Conservation (phyloP, 1,140 invertebrate species). For the Diachasmimorpha longicaudata region DNA sequence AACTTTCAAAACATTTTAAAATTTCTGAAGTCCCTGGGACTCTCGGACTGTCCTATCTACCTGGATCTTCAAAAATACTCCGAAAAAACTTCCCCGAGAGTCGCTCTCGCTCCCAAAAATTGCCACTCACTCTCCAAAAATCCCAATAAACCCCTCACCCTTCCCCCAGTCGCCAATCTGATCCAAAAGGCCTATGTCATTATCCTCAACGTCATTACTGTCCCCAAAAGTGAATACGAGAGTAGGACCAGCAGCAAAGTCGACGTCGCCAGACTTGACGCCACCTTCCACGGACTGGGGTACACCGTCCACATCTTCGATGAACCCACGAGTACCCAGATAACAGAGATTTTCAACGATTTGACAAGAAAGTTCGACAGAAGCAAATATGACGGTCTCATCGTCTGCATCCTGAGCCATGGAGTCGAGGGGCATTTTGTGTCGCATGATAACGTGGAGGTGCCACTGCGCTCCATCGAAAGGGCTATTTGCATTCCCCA, state of each 20-base stretch:
- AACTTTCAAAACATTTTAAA: background rate
- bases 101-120: background rate
- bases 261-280: background rate
- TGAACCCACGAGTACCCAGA: background rate
- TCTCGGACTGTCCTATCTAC: background rate
- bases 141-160: background rate
- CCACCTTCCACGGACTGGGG: background rate
- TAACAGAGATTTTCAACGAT: background rate
- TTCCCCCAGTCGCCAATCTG: background rate
- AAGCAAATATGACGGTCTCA: background rate
- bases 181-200: background rate
- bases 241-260: background rate
- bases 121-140: background rate
- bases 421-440: conserved; percentile 13
- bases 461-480: background rate
- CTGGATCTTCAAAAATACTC: background rate
- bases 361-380: background rate
- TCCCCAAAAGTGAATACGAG: background rate
- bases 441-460: background rate
- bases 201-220: background rate
- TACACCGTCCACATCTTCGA: background rate
- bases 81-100: background rate
- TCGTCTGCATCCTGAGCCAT: conserved; percentile 16
- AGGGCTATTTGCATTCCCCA: background rate
- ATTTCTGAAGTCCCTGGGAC: background rate